Evolutionary conservation across 2,888 invertebrate species (phyloP).

Genomic region (Trachelus iudaicus): DNA sequence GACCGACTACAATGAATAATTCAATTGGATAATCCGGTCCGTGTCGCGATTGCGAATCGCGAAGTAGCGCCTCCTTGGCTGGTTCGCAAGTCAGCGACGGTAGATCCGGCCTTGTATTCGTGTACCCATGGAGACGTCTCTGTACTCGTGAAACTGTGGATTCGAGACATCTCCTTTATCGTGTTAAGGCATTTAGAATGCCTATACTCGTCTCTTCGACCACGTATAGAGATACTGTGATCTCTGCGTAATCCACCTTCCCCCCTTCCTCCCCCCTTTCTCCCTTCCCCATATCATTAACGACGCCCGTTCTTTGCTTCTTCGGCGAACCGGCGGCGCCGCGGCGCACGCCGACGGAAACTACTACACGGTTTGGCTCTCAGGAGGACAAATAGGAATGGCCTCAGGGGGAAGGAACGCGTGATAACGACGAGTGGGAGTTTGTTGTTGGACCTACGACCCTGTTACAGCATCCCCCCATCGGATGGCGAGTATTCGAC

Average conservation of each 20-base stretch:
- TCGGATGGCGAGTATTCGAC: background rate
- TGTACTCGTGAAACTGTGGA: background rate
- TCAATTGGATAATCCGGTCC: constrained; percentile 57
- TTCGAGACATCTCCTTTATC: constrained; percentile 7
- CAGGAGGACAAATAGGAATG: constrained; percentile 62
- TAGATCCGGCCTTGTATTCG: background rate
- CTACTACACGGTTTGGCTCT: constrained; percentile 61
- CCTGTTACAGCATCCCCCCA: background rate
- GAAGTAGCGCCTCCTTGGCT: background rate
- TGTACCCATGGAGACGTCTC: background rate
- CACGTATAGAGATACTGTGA: background rate
- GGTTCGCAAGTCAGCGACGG: background rate
- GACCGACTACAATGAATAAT: constrained; percentile 61
- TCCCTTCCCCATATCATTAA: background rate
- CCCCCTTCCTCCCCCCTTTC: constrained; percentile 9
- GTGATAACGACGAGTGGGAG: constrained; percentile 56
- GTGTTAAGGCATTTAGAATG: constrained; percentile 24
- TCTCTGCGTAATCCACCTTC: constrained; percentile 10
- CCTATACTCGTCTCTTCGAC: constrained; percentile 13
- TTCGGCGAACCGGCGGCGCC: constrained; percentile 26
- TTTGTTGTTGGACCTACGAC: constrained; percentile 39
- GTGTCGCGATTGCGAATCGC: constrained; percentile 59
- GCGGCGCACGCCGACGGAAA: constrained; percentile 48
- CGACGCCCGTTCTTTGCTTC: constrained; percentile 25
- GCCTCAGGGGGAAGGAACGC: constrained; percentile 42